Conservation (phyloP, 2,888 invertebrate genomes). For the Protophormia terraenovae region DNA sequence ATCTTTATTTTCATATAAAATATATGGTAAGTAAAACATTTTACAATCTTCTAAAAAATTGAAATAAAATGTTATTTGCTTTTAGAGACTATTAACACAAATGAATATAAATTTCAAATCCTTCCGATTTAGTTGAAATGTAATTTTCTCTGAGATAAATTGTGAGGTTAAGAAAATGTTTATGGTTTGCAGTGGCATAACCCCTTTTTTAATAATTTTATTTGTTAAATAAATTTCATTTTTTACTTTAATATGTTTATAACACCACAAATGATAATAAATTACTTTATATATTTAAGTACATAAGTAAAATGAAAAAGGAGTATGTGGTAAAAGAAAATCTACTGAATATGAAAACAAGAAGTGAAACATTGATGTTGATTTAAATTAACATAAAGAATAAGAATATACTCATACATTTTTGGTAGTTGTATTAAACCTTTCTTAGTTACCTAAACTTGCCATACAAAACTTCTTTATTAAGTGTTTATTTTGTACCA, state of each 20-base stretch:
- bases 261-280: conserved; percentile 63
- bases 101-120: conserved; percentile 65
- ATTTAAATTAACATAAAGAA: conserved; percentile 57
- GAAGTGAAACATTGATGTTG: conserved; percentile 45
- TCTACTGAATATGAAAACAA: background rate
- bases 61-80: conserved; percentile 50
- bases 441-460: background rate
- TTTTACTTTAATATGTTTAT: conserved; percentile 54
- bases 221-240: conserved; percentile 51
- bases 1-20: background rate
- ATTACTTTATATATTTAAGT: conserved; percentile 15
- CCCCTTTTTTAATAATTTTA: conserved; percentile 53
- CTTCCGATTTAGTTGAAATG: conserved; percentile 53
- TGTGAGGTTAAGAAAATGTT: conserved; percentile 54
- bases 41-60: conserved; percentile 44
- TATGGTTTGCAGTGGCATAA: conserved; percentile 15
- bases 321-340: background rate
- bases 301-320: background rate
- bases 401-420: background rate
- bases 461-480: background rate
- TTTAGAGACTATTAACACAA: conserved; percentile 60
- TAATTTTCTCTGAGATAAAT: conserved; percentile 59
- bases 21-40: conserved; percentile 26
- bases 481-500: conserved; percentile 16
- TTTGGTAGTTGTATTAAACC: background rate